Evolutionary conservation across 2,888 invertebrate species (phyloP), one percentile per base, ranked within the genome.

Genomic region (Lobophora halterata): DNA sequence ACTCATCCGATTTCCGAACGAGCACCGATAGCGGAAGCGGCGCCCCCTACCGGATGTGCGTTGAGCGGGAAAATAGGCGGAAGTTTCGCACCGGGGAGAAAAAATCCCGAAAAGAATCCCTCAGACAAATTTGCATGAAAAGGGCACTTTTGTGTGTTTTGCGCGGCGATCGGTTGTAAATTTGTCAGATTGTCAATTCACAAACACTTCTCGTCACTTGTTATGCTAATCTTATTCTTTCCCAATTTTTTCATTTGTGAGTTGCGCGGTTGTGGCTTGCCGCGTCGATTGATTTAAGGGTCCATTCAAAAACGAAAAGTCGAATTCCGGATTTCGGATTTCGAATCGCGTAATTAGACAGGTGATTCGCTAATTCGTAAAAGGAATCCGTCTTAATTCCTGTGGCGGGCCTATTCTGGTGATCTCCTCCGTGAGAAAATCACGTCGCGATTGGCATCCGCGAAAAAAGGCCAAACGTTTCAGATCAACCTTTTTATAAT

Each of bases 21-120:
- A 60, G 66, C 61, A 58, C 76, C 71, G 72, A 75, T 73, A 72
- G 62, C 79, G 74, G 74, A 77, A 71, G 68, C 68, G 63, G 66
- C 65, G 65, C 69, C 73, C 73, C 76, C 73, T 61, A 58, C 72
- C 76, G 79, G 79, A 80, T 70, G 79, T 74, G 81, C 81, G 79
- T 69, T 71, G 79, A 82, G 79, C 85, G 83, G 77, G 85, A 87
- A 86, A 87, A 86, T 81, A 80, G 79, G 77, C 85, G 87, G 86
- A 86, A 86, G 83, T 80, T 75, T 76, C 75, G 61, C 67, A 53
- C 72, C 70, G 65, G 67, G 63, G 65, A 63, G 67, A 78, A 79
- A 78, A 79, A 77, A 73, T 62, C 61, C 60, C 58, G 61, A 67
- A 79, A 79, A 78, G 77, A 79, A 79, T 67, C 67, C 70, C 68